Evolutionary conservation across 2,888 invertebrate species (phyloP).

Genomic region (Quadriops clusia): DNA sequence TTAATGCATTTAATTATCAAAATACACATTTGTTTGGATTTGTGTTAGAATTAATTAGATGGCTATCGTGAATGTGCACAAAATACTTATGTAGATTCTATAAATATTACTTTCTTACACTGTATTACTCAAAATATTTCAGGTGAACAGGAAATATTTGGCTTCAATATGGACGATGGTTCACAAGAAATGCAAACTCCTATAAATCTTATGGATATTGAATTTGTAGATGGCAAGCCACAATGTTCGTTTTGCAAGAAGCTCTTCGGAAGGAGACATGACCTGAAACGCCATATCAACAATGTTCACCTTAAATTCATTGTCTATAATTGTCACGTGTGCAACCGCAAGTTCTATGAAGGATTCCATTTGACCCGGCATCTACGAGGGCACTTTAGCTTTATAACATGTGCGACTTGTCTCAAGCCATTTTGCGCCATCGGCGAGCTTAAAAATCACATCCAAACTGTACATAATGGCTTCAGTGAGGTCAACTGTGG

Average conservation of each 20-base stretch:
- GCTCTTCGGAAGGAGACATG: conserved; percentile 14
- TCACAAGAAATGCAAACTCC: too few species aligned
- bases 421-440: conserved; percentile 14
- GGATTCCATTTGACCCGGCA: conserved; percentile 17
- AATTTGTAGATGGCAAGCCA: conserved; percentile 13
- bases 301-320: conserved; percentile 17
- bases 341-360: conserved; percentile 16
- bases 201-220: too few species aligned
- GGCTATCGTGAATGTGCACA: too few species aligned
- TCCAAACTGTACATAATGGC: conserved; percentile 12
- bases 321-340: conserved; percentile 18
- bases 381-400: conserved; percentile 15
- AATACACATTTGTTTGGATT: too few species aligned
- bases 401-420: conserved; percentile 15
- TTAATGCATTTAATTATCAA: too few species aligned
- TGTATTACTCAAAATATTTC: too few species aligned
- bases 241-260: conserved; percentile 17
- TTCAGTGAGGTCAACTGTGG: conserved; percentile 14
- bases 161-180: too few species aligned
- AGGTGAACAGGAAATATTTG: too few species aligned
- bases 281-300: conserved; percentile 17
- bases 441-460: conserved; percentile 16
- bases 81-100: too few species aligned
- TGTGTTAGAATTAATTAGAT: too few species aligned
- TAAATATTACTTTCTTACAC: too few species aligned